Percentiles rank a stretch among this genome's conserved stretches.
These are phyloP conservation scores for Synanthedon vespiformis DNA, from an alignment of 2,888 invertebrate species.

Conservation along the genomic window DNA sequence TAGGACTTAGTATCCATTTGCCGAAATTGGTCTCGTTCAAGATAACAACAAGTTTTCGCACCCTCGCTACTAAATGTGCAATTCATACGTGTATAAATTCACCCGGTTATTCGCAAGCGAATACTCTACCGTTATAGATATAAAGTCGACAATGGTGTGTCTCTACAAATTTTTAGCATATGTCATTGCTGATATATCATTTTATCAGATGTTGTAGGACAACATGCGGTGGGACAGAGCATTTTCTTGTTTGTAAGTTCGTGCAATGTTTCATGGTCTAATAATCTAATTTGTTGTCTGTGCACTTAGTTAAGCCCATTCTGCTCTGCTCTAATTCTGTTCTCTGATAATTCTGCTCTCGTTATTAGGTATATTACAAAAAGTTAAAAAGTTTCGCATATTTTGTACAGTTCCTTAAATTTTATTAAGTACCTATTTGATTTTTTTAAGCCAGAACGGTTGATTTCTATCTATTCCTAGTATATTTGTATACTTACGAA, in stretches of 20 bases:
- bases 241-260: background rate
- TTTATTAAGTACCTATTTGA: no score
- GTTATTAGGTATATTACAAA: no score
- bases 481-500: no score
- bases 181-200: slow-evolving; percentile 48
- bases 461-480: no score
- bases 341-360: no score
- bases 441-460: no score
- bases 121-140: slow-evolving; percentile 10
- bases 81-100: slow-evolving; percentile 63
- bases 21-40: slow-evolving; percentile 67
- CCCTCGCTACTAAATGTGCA: slow-evolving; percentile 67
- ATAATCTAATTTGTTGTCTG: background rate
- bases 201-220: slow-evolving; percentile 53
- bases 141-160: slow-evolving; percentile 13
- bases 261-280: background rate
- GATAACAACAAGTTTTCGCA: slow-evolving; percentile 71
- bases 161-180: slow-evolving; percentile 34
- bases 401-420: no score
- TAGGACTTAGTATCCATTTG: slow-evolving; percentile 71
- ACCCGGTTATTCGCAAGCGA: slow-evolving; percentile 8
- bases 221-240: slow-evolving; percentile 9
- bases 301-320: no score
- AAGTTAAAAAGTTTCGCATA: no score
- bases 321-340: no score